These are phyloP conservation scores for Buceros bicornis DNA, from an alignment of 2,797 vertebrate genomes.

Conservation along the genomic window DNA sequence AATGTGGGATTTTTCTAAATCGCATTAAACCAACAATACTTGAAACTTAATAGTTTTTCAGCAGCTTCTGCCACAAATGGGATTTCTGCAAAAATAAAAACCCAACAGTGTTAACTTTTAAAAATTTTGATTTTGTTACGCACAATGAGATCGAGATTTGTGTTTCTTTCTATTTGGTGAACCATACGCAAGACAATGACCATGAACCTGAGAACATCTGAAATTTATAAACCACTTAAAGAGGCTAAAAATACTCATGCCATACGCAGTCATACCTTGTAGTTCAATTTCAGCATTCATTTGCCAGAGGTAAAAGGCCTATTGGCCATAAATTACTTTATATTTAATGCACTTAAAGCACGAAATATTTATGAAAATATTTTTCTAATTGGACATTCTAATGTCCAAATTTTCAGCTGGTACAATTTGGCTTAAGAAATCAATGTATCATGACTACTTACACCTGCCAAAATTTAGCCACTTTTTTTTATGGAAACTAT, in stretches of 20 bases:
- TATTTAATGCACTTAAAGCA: not conserved
- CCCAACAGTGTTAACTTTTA: not conserved
- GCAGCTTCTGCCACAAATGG: not conserved
- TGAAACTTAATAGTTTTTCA: not conserved
- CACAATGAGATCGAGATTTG: not conserved
- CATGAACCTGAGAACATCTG: not conserved
- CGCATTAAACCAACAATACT: not conserved
- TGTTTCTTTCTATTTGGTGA: not conserved
- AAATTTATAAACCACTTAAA: not conserved
- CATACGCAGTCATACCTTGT: not conserved
- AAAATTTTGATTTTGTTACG: not conserved
- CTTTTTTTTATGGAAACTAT: not conserved
- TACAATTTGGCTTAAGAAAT: not conserved
- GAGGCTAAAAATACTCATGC: not conserved
- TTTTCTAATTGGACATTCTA: not conserved
- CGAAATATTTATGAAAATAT: not conserved
- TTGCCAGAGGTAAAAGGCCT: not conserved
- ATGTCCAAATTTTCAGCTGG: not conserved
- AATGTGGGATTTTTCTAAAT: constrained; percentile 16
- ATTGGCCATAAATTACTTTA: not conserved
- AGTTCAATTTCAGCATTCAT: not conserved
- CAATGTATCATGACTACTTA: not conserved
- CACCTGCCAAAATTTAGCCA: not conserved
- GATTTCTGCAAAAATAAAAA: not conserved
- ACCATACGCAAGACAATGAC: not conserved